Conservation (phyloP, 2,888 invertebrate species). For the Cartodere bifasciata region DNA sequence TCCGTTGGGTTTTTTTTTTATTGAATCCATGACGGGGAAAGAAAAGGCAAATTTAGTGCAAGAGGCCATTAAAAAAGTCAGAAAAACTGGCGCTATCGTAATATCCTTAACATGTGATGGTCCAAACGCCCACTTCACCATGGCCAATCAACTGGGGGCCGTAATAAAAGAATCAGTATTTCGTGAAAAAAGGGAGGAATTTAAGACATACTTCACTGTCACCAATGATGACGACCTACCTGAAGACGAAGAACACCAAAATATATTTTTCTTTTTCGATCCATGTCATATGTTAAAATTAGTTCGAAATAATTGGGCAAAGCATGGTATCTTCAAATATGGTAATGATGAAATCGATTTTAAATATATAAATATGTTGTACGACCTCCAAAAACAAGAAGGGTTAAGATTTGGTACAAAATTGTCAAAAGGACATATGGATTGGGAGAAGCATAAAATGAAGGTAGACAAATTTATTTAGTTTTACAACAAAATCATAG, state of each 20-base stretch:
- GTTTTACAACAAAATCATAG: no score
- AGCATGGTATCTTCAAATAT: background rate
- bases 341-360: background rate
- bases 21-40: background rate
- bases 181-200: background rate
- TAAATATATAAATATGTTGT: background rate
- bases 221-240: no score
- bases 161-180: no score
- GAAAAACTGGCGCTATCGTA: slow-evolving; percentile 10
- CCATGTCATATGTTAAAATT: background rate
- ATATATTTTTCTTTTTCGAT: background rate
- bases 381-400: background rate
- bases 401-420: background rate
- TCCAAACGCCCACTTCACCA: slow-evolving; percentile 10
- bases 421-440: background rate
- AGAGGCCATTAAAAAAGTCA: background rate
- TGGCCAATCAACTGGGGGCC: slow-evolving; percentile 9
- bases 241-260: no score
- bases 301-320: slow-evolving; percentile 2
- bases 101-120: slow-evolving; percentile 15
- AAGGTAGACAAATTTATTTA: no score
- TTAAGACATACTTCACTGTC: background rate
- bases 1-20: background rate
- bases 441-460: no score
- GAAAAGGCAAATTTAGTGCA: background rate